Conservation (phyloP, 2,888 invertebrate genomes). For the Silvanus unidentatus region DNA sequence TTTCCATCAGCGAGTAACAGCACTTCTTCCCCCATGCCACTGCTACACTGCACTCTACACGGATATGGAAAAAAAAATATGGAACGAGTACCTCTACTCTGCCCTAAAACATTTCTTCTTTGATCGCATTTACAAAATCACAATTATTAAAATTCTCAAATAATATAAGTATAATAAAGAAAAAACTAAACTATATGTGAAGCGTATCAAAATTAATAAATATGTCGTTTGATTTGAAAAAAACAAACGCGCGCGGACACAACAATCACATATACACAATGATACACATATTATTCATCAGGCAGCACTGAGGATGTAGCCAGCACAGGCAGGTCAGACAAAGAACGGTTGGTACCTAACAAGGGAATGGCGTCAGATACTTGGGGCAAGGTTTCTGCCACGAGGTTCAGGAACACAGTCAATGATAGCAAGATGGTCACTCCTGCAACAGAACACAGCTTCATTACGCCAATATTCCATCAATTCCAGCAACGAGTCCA, state of each 20-base stretch:
- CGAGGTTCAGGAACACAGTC: slow-evolving; percentile 99
- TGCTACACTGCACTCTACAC: slow-evolving; percentile 16
- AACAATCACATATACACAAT: slow-evolving; percentile 47
- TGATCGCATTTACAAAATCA: slow-evolving; percentile 40
- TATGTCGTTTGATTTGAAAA: slow-evolving; percentile 7
- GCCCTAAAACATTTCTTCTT: slow-evolving; percentile 48
- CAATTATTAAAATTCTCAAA: slow-evolving; percentile 5
- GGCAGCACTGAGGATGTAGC: slow-evolving; percentile 47
- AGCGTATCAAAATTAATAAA: no score
- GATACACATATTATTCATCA: slow-evolving; percentile 44
- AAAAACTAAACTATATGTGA: slow-evolving; percentile 5
- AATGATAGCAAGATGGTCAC: slow-evolving; percentile 99
- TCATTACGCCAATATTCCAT: slow-evolving; percentile 44
- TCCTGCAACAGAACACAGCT: slow-evolving; percentile 78
- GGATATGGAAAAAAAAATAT: no score
- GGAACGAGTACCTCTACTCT: no score
- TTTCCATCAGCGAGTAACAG: no score
- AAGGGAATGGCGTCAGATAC: slow-evolving; percentile 99
- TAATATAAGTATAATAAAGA: no score
- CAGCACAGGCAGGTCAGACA: slow-evolving; percentile 50
- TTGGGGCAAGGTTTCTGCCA: slow-evolving; percentile 99
- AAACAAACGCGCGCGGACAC: slow-evolving; percentile 41
- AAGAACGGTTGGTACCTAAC: slow-evolving; percentile 75
- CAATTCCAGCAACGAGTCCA: not conserved
- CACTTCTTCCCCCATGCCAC: slow-evolving; percentile 34